These are phyloP conservation scores for Tyria jacobaeae DNA, from an alignment of 2,888 invertebrate species.

Conservation along the genomic window DNA sequence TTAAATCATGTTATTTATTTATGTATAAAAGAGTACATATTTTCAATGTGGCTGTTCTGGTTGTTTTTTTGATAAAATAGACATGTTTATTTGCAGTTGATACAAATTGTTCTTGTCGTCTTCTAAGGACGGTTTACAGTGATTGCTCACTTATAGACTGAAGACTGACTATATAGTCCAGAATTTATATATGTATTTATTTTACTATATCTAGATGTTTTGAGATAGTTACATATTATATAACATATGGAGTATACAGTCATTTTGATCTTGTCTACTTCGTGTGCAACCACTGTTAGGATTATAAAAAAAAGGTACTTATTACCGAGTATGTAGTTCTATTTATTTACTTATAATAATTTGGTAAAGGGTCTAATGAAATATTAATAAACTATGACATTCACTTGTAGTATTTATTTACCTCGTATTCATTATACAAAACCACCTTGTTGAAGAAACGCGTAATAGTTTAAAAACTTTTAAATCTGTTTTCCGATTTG, in stretches of 20 bases:
- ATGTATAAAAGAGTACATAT: slow-evolving; percentile 53
- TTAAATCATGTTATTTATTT: slow-evolving; percentile 55
- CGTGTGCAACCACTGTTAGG: slow-evolving; percentile 12
- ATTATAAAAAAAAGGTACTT: slow-evolving; percentile 79
- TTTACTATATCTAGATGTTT: neutral
- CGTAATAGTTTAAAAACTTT: neutral
- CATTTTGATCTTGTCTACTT: slow-evolving; percentile 8
- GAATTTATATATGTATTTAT: neutral
- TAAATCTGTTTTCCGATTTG: no score
- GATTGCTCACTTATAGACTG: slow-evolving; percentile 13
- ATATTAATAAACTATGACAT: slow-evolving; percentile 84
- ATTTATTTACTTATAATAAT: slow-evolving; percentile 86
- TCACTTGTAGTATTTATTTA: slow-evolving; percentile 56
- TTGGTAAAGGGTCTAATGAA: slow-evolving; percentile 87
- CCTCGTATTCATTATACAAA: neutral
- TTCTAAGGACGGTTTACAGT: slow-evolving; percentile 65
- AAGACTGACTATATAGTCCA: neutral
- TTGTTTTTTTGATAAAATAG: slow-evolving; percentile 70
- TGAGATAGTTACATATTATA: neutral
- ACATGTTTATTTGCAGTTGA: slow-evolving; percentile 78
- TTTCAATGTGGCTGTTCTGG: slow-evolving; percentile 80
- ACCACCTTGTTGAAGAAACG: neutral
- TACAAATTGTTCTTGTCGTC: slow-evolving; percentile 66
- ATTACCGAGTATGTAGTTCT: slow-evolving; percentile 83
- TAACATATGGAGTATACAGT: neutral